These are phyloP conservation scores for Montipora capricornis DNA, from an alignment of 64 coral and sea anemone genomes.

Conservation along the genomic window DNA sequence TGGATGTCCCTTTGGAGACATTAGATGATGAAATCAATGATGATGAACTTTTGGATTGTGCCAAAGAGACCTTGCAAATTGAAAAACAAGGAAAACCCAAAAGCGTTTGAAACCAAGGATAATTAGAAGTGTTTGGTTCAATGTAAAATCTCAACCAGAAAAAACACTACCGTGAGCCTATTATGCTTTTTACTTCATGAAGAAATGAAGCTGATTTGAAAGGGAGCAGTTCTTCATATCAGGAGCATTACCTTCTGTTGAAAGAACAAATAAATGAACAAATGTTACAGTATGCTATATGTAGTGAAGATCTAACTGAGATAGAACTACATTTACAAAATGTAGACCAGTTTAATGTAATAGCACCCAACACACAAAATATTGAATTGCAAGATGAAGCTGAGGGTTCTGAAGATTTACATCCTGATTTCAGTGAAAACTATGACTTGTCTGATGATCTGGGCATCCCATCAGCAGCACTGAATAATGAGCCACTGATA, in stretches of 20 bases:
- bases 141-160: too few relatives aligned
- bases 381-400: neutral
- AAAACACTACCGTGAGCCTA: too few relatives aligned
- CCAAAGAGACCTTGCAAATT: too few relatives aligned
- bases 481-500: slow-evolving; percentile 42
- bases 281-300: slow-evolving; percentile 37
- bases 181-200: slow-evolving; percentile 16
- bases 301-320: slow-evolving; percentile 7
- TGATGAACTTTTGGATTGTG: too few relatives aligned
- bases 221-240: slow-evolving; percentile 23
- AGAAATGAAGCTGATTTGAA: slow-evolving; percentile 51
- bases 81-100: too few relatives aligned
- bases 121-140: too few relatives aligned
- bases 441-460: slow-evolving; percentile 53
- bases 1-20: too few relatives aligned
- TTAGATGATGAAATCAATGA: too few relatives aligned
- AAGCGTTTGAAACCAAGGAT: too few relatives aligned
- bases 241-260: neutral
- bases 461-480: slow-evolving; percentile 23
- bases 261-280: slow-evolving; percentile 5
- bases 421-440: too few relatives aligned
- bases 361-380: neutral
- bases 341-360: neutral
- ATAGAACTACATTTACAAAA: neutral
- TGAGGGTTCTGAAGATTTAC: too few relatives aligned